Base-by-base conservation (phyloP, 2,888 invertebrate genomes). In the Stegophylla sp. region DNA sequence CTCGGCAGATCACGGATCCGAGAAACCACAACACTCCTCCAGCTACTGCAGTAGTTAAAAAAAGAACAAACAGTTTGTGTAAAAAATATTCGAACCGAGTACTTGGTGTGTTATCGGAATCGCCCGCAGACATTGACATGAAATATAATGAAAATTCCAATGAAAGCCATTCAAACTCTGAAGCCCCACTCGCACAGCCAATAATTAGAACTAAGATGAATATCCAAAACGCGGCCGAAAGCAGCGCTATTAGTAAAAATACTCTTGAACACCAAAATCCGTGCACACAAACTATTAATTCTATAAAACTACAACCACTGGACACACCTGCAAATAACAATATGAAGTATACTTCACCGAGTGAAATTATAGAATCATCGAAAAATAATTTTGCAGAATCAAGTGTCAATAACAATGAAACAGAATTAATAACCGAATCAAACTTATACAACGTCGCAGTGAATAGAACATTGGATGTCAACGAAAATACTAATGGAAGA, bases 21-120 rank as follows among this genome's bases (percentile, higher is more conserved):
- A 1, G 13, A 20, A 28, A 48, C 15, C 48, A 61, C 28, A 34
- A 20, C 0, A n/a, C 13, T 17, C 48, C 3, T 20, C 13, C 17
- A 1, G 20, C n/a, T 3, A 63, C n/a, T 15, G 61, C 20, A 20
- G 15, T 64, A 1, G 20, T 77, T 43, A 34, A 67, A 12, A 69
- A 28, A 12, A 45, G 67, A 28, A 48, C 45, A 0, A 28, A 69
- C 10, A 7, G 5, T 12, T 10, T 45, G 3, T 77, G 77, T 34
- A 59, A 56, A 59, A 59, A 56, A 20, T 77, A 67, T 77, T 77
- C 28, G 28, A 45, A 34, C 20, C 20, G 26, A 17, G 7, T 69
- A 0, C 28, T 28, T 10, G 28, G 12, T 28, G 67, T 66, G 3
- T n/a, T 77, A 9, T 59, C 66, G 0, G 51, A 41, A 12, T 23